phyloP scores from a whole-genome alignment of 2,888 invertebrate species.

The Sminthurinus aureus region DNA sequence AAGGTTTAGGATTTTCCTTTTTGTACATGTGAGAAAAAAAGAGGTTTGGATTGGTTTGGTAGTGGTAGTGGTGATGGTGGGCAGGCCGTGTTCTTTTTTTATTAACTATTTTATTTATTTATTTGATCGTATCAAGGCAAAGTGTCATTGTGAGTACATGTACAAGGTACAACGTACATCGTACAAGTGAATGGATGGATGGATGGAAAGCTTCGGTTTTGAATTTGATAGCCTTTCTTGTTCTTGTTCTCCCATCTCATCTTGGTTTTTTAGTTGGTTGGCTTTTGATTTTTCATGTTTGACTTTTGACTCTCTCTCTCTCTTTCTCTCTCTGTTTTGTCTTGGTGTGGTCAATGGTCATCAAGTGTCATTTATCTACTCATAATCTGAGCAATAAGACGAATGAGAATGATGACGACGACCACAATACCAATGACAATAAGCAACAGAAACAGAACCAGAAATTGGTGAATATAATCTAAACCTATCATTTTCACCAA shows the following conservation, averaged over 20 bases:
- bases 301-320: not conserved
- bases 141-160: not conserved
- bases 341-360: constrained; percentile 19
- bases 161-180: no score
- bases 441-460: not conserved
- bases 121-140: constrained; percentile 15
- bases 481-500: constrained; percentile 5
- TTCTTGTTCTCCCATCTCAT: not conserved
- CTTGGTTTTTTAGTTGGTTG: no score
- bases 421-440: not conserved
- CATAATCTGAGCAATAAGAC: not conserved
- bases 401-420: not conserved
- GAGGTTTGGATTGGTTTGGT: not conserved
- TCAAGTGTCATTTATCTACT: constrained; percentile 16
- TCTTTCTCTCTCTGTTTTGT: not conserved
- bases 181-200: no score
- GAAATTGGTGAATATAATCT: not conserved
- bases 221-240: constrained; percentile 28
- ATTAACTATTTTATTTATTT: constrained; percentile 22
- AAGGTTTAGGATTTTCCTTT: not conserved
- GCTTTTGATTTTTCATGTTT: no score
- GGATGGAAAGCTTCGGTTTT: not conserved
- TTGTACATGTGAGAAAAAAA: no score
- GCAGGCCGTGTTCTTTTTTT: not conserved
- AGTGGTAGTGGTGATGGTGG: not conserved